Percentiles rank a stretch among this genome's conserved stretches.
These are phyloP conservation scores for Eptatretus atami DNA, from an alignment of 2,797 vertebrate species.

Conservation along the genomic window DNA sequence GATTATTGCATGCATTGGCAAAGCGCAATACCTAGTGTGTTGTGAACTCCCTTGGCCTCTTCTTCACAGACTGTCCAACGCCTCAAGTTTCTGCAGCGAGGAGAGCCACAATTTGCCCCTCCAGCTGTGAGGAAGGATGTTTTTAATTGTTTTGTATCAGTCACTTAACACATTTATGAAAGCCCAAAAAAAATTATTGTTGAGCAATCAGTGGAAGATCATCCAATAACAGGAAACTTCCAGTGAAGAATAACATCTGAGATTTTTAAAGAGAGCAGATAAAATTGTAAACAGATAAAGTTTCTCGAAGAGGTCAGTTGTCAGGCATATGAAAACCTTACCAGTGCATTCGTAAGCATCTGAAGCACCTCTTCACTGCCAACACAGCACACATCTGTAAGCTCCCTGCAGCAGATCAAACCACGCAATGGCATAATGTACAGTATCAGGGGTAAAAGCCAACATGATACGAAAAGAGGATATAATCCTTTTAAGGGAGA, in stretches of 20 bases:
- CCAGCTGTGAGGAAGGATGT: constrained; percentile 23
- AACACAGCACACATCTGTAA: constrained; percentile 78
- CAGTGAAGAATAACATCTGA: no score
- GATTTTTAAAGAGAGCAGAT: no score
- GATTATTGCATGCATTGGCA: no score
- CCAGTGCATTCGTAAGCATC: constrained; percentile 27
- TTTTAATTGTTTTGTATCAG: not conserved
- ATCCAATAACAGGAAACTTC: no score
- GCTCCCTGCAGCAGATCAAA: constrained; percentile 75
- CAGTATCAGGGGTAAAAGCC: constrained; percentile 15
- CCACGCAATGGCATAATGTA: constrained; percentile 93
- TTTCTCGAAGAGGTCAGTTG: no score
- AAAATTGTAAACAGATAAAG: no score
- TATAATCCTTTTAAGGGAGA: no score
- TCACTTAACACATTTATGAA: not conserved
- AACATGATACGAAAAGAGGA: not conserved
- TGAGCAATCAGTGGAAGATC: no score
- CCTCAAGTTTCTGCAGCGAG: constrained; percentile 87
- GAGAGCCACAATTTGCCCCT: constrained; percentile 74
- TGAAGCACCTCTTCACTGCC: constrained; percentile 91
- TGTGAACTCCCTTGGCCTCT: constrained; percentile 78
- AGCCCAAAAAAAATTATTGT: not conserved
- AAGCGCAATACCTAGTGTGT: constrained; percentile 52
- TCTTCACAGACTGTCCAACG: constrained; percentile 66
- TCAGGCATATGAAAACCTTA: constrained; percentile 13